Evolutionary conservation across 2,888 invertebrate species (phyloP).

Genomic region (Xylophagus ater): DNA sequence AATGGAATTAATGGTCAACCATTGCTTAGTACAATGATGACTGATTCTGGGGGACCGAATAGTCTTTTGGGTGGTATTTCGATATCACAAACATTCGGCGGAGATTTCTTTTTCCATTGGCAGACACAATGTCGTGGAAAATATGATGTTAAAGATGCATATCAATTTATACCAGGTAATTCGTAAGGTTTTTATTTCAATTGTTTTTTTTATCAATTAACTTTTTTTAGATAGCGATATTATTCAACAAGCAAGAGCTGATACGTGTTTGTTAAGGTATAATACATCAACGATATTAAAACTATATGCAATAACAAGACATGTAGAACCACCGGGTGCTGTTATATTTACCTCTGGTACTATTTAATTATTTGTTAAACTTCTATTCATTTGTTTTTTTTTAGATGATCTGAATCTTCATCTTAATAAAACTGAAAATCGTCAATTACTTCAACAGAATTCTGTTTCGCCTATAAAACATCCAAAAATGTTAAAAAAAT

Average conservation of each 20-base stretch:
- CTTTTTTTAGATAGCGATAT: slow-evolving; percentile 32
- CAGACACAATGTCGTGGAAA: slow-evolving; percentile 46
- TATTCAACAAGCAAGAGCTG: slow-evolving; percentile 40
- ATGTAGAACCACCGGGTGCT: slow-evolving; percentile 57
- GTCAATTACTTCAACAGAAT: slow-evolving; percentile 24
- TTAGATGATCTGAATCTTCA: slow-evolving; percentile 34
- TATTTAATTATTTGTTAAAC: background rate
- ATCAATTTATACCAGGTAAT: slow-evolving; percentile 41
- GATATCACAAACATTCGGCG: slow-evolving; percentile 45
- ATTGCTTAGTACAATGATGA: slow-evolving; percentile 34
- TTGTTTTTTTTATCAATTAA: background rate
- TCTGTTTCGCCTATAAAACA: slow-evolving; percentile 33
- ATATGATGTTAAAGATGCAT: slow-evolving; percentile 42
- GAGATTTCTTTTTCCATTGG: slow-evolving; percentile 71
- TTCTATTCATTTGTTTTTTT: background rate
- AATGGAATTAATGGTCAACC: slow-evolving; percentile 33
- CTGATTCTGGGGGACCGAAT: slow-evolving; percentile 37
- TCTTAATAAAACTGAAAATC: slow-evolving; percentile 38
- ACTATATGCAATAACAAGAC: slow-evolving; percentile 50
- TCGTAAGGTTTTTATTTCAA: too few relatives aligned
- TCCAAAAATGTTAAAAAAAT: slow-evolving; percentile 37
- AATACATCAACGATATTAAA: slow-evolving; percentile 56
- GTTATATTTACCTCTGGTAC: slow-evolving; percentile 62
- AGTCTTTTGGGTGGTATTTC: slow-evolving; percentile 37
- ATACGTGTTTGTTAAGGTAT: slow-evolving; percentile 57